These are phyloP conservation scores for Nyctibius bracteatus DNA, from an alignment of 2,113 vertebrate species.

Conservation along the genomic window DNA sequence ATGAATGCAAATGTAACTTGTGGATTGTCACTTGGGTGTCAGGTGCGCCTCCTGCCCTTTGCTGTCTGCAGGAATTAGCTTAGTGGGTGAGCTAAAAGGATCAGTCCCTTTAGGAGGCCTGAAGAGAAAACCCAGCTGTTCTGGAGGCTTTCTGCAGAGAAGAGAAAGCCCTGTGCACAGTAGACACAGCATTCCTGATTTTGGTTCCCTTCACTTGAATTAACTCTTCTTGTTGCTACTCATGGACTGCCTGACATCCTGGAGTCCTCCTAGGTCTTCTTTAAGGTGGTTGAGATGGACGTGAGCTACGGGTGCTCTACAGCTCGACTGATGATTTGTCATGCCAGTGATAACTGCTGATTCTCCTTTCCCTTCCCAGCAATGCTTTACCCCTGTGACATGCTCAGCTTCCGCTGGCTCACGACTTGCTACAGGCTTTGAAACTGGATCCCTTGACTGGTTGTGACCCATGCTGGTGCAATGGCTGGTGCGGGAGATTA, in stretches of 20 bases:
- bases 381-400: not conserved
- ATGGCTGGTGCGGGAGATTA: not conserved
- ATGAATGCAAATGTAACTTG: not conserved
- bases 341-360: not conserved
- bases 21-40: not conserved
- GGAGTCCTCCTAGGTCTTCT: not conserved
- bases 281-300: not conserved
- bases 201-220: not conserved
- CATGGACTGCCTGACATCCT: not conserved
- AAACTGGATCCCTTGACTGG: slow-evolving; percentile 31
- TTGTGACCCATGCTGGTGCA: not conserved
- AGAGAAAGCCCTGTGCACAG: not conserved
- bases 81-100: not conserved
- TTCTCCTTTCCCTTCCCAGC: not conserved
- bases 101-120: not conserved
- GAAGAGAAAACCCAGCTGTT: not conserved
- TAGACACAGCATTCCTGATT: not conserved
- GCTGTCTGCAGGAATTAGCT: not conserved
- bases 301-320: not conserved
- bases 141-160: not conserved
- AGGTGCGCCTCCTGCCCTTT: not conserved
- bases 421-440: not conserved
- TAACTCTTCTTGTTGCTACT: not conserved
- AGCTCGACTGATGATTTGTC: not conserved
- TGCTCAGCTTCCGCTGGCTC: slow-evolving; percentile 1